Percentiles rank a stretch among this genome's conserved stretches.
Conservation (phyloP, 2,113 vertebrate genomes). For the Melanocharis versteri region DNA sequence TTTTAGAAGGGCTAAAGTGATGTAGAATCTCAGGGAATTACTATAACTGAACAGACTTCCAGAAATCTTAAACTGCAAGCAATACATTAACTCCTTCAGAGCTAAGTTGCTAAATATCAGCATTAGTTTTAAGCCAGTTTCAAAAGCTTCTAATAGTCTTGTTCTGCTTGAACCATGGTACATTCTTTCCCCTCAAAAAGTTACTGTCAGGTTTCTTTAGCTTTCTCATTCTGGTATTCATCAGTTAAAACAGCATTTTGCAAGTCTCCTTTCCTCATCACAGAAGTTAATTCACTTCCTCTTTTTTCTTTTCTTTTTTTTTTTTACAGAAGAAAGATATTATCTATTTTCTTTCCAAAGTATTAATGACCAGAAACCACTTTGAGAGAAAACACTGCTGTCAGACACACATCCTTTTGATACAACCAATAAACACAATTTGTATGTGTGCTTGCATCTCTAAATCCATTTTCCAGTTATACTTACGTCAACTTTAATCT, state of each 20-base stretch:
- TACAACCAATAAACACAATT: neutral
- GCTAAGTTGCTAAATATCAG: neutral
- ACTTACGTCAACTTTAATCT: constrained; percentile 95
- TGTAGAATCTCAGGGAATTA: neutral
- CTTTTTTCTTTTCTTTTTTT: neutral
- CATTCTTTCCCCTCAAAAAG: neutral
- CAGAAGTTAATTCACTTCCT: neutral
- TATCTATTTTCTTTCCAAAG: neutral
- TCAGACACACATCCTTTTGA: neutral
- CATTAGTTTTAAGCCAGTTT: neutral
- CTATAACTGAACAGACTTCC: neutral
- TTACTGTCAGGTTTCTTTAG: neutral
- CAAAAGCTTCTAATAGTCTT: neutral
- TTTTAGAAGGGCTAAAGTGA: neutral
- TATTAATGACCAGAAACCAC: neutral
- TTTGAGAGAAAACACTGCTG: neutral
- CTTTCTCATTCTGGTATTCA: neutral
- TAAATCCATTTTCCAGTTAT: neutral
- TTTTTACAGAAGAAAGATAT: neutral
- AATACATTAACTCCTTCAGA: neutral
- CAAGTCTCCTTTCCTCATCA: neutral
- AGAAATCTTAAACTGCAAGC: neutral
- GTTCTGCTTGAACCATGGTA: neutral
- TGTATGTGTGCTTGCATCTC: neutral
- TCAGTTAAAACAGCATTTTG: neutral